Percentiles rank a stretch among this genome's conserved stretches.
Conservation (phyloP, 64 coral and sea anemone genomes). For the Orbicella faveolata region DNA sequence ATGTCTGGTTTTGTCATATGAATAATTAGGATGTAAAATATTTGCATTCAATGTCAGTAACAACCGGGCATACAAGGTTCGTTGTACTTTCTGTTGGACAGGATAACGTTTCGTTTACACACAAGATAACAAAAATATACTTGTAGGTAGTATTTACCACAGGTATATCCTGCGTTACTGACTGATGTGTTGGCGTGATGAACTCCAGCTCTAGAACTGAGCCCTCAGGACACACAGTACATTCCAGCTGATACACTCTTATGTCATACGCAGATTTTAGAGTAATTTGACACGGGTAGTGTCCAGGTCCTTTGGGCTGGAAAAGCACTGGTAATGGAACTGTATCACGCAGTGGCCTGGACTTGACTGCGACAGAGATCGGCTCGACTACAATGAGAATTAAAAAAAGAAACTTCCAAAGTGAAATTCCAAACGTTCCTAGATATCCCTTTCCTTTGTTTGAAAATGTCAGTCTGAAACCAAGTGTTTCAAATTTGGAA, state of each 20-base stretch:
- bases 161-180: constrained; percentile 93
- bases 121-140: too few relatives aligned
- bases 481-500: too few relatives aligned
- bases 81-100: too few relatives aligned
- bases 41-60: too few relatives aligned
- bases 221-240: constrained; percentile 88
- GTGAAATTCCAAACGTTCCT: background rate
- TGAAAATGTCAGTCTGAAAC: too few relatives aligned
- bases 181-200: constrained; percentile 85
- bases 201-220: constrained; percentile 86
- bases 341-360: constrained; percentile 44
- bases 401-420: background rate
- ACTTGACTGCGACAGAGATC: background rate
- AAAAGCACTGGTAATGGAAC: constrained; percentile 75
- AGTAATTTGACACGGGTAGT: constrained; percentile 88
- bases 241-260: constrained; percentile 93
- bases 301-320: constrained; percentile 78
- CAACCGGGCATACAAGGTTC: too few relatives aligned
- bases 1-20: too few relatives aligned
- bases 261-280: constrained; percentile 91
- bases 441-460: too few relatives aligned
- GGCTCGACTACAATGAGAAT: constrained; percentile 6
- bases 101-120: too few relatives aligned
- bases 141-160: constrained; percentile 56
- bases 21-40: too few relatives aligned